Percentiles rank a stretch among this genome's conserved stretches.
Evolutionary conservation across 2,797 vertebrate genomes (phyloP).

Genomic region (Apodemus agrarius): DNA sequence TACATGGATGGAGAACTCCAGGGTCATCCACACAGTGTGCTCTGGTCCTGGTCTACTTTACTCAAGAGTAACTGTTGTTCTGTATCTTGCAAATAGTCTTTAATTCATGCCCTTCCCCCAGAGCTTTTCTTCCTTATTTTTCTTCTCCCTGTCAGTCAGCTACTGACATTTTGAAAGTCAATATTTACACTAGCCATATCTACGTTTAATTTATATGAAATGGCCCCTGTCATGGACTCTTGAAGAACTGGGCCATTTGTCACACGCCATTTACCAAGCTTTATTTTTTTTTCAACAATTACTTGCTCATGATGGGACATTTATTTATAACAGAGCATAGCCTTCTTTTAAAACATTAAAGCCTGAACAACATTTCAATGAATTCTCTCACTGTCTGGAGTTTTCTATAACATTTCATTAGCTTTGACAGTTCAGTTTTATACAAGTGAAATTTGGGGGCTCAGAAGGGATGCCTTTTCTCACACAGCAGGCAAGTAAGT

Average conservation of each 20-base stretch:
- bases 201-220: constrained; percentile 55
- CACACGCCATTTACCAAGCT: not conserved
- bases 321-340: constrained; percentile 52
- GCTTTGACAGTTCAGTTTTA: not conserved
- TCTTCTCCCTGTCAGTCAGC: not conserved
- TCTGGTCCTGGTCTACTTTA: not conserved
- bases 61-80: not conserved
- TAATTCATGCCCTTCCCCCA: not conserved
- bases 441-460: not conserved
- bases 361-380: not conserved
- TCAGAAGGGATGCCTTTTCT: not conserved
- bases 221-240: not conserved
- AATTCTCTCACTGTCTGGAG: not conserved
- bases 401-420: constrained; percentile 41
- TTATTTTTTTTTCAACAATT: constrained; percentile 42
- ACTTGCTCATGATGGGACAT: constrained; percentile 29
- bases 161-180: constrained; percentile 49
- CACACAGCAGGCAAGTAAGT: not conserved
- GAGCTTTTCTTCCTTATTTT: constrained; percentile 9
- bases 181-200: not conserved
- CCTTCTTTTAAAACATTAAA: constrained; percentile 38
- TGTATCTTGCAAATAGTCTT: not conserved
- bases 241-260: constrained; percentile 49
- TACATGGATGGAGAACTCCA: not conserved
- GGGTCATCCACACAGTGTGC: not conserved